Evolutionary conservation across 2,797 vertebrate species (phyloP), one percentile per base, ranked within the genome.

Genomic region (Alectoris magna): DNA sequence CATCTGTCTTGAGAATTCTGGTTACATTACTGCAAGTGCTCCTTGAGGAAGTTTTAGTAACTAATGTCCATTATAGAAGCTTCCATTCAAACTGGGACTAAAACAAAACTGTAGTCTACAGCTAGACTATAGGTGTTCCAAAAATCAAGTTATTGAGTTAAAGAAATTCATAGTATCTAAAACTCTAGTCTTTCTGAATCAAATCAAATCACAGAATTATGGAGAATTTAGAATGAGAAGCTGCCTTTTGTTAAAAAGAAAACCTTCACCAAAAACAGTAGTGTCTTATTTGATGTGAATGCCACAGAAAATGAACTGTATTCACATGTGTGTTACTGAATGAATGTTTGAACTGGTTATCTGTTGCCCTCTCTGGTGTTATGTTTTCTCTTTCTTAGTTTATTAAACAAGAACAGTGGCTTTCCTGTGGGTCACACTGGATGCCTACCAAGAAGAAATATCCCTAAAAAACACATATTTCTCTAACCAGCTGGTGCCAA

Each of bases 381-480:
- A 27, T 55, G 17, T 88, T 68, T 22, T 22, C 77, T 19, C 1
- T 4, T 55, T 77, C 2, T 63, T 48, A 55, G 6, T 51, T 3
- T 4, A 5, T 2, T 46, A 48, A 48, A 34, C 7, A 36, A 82
- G 46, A 80, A 29, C 17, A 46, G 29, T 27, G 44, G 34, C 60
- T 76, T 84, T 69, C 49, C 36, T 49, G 36, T 53, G 10, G 39
- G 71, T 95, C 84, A 94, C 64, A 51, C 96, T 94, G 36, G 27
- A 82, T 55, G 19, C 59, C 38, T 93, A 81, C 49, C 44, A 79
- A 90, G 73, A 49, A 74, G 38, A 92, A 87, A 64, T 60, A 13
- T 88, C 10, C 38, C 36, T 79, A 46, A 74, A 84, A 88, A 8
- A 7, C 46, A 41, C 10, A 14, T 82, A 70, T 96, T 84, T 92